phyloP scores from a whole-genome alignment of 2,113 vertebrate species.

The Corythoichthys intestinalis region DNA sequence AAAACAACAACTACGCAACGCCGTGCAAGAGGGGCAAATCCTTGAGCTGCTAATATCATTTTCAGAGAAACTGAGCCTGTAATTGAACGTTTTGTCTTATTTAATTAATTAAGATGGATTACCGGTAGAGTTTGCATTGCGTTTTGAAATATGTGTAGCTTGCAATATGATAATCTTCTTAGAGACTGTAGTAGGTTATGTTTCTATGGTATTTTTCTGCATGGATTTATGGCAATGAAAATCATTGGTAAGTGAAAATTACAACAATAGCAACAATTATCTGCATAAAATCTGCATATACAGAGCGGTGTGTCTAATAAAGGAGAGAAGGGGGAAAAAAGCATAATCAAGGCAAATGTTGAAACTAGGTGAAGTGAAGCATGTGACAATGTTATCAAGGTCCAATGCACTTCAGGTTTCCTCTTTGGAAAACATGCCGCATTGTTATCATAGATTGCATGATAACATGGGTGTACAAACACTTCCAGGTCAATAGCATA shows the following conservation, averaged over 20 bases:
- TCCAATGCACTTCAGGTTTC: conserved; percentile 36
- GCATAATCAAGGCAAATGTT: conserved; percentile 50
- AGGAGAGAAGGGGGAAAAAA: conserved; percentile 34
- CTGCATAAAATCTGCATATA: conserved; percentile 6
- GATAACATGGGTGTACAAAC: conserved; percentile 5
- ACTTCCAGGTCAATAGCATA: neutral
- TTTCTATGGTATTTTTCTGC: conserved; percentile 4
- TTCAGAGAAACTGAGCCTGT: neutral
- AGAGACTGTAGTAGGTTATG: neutral
- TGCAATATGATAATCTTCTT: neutral
- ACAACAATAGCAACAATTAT: neutral
- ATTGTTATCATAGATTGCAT: conserved; percentile 2
- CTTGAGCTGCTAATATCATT: conserved; percentile 6
- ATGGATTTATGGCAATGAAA: conserved; percentile 3
- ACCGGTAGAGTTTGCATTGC: conserved; percentile 6
- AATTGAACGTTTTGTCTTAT: conserved; percentile 21
- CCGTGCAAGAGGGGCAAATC: conserved; percentile 11
- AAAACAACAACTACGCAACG: conserved; percentile 9
- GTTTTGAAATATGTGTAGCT: neutral
- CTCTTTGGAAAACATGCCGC: conserved; percentile 12
- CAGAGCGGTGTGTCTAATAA: neutral
- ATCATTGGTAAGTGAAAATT: neutral
- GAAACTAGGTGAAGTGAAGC: conserved; percentile 27
- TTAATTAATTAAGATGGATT: conserved; percentile 18
- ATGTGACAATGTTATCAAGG: conserved; percentile 46